Evolutionary conservation across 1,140 invertebrate species (phyloP), one percentile per base, ranked within the genome.

Genomic region (Aphis gossypii): DNA sequence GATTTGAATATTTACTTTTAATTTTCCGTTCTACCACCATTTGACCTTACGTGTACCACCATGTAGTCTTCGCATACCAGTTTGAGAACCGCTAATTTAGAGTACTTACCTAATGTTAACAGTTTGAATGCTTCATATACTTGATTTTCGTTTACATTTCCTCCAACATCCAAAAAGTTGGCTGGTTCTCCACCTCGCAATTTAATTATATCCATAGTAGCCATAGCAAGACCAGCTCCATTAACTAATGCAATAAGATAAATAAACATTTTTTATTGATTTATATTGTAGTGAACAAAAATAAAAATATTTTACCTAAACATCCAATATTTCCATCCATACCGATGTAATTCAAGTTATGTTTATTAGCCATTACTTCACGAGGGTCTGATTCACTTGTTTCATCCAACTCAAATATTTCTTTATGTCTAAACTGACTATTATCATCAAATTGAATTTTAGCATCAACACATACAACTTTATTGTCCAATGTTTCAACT

Each of bases 401-500:
- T 95, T 98, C 97, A 95, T 98, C 98, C 95, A 98, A 95, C 51
- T 96, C 96, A 96, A 99, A 99, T 93, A 99, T 97, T 60, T 98
- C 97, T 95, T 98, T 97, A 94, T 99, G 99, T 94, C 99, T 96
- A 95, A 98, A 99, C 94, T 97, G 96, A 3, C 99, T 99, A 96
- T 99, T 99, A 95, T 99, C 99, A 96, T 99, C 99, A 96, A 99
- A 99, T 94, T 98, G 98, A 94, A 99, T 97, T 96, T 99, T 99
- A 25, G 99, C 99, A 97, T 99, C 99, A 93, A 99, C 99, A 51
- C 98, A 98, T 90, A 99, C 97, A 11, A 99, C 98, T 96, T 97
- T 96, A 7, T 97, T 97, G 95, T 98, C 97, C 94, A 97, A 96
- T 25, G 99, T 99, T 95, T 99, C 98, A 38, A 98, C 99, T 94